A percentile compares a stretch with the other conserved stretches of the same genome.
Conservation (phyloP, 2,113 vertebrate species). For the Cepphus grylle region DNA sequence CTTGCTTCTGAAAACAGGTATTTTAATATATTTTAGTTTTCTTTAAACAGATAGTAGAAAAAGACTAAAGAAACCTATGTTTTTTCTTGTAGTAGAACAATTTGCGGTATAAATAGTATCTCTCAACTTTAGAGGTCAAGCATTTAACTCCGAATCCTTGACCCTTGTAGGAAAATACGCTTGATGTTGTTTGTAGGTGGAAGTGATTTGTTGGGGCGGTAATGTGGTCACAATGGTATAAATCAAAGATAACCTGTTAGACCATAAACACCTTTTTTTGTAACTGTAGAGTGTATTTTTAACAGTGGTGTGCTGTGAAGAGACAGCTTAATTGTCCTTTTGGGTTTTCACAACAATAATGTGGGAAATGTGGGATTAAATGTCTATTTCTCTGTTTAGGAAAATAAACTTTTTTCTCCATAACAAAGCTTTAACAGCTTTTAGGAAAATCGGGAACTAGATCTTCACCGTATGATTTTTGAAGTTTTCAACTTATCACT, state of each 20-base stretch:
- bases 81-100: background rate
- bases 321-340: background rate
- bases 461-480: background rate
- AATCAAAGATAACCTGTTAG: background rate
- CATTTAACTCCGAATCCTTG: background rate
- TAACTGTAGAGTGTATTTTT: background rate
- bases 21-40: background rate
- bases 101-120: background rate
- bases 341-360: background rate
- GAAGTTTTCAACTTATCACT: background rate
- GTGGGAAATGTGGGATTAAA: background rate
- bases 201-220: slow-evolving; percentile 3
- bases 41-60: background rate
- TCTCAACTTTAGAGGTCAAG: background rate
- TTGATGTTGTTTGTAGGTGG: background rate
- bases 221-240: background rate
- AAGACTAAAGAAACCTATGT: background rate
- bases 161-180: background rate
- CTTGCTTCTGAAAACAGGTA: background rate
- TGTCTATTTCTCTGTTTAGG: background rate
- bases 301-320: background rate
- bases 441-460: rapidly evolving
- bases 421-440: background rate
- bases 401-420: background rate
- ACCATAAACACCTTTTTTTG: background rate